A percentile compares a stretch with the other conserved stretches of the same genome.
These are phyloP conservation scores for Xenopus borealis DNA, from an alignment of 2,113 vertebrate species.

Conservation along the genomic window DNA sequence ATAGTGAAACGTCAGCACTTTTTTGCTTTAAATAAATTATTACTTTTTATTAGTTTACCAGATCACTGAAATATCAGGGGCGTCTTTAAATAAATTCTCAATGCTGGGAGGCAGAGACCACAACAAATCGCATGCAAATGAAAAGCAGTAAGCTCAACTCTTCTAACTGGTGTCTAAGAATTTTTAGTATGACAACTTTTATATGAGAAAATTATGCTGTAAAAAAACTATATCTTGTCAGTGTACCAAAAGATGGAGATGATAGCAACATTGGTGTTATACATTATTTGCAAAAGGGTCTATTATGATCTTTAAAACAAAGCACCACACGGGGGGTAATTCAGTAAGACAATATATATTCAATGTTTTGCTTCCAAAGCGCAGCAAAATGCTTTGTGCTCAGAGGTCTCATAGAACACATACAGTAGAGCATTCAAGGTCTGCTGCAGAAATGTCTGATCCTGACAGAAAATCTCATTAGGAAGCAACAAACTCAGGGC, in stretches of 20 bases:
- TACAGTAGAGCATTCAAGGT: background rate
- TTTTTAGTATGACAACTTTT: no score
- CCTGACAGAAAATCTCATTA: conserved; percentile 41
- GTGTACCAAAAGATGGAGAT: conserved; percentile 18
- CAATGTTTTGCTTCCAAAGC: conserved; percentile 1
- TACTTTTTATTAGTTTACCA: no score
- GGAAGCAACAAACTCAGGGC: conserved; percentile 20
- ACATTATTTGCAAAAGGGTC: conserved; percentile 15
- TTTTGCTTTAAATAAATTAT: no score
- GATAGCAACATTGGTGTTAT: conserved; percentile 31
- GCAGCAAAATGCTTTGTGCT: conserved; percentile 17
- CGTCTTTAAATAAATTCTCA: no score
- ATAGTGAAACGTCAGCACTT: no score
- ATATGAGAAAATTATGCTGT: conserved; percentile 13
- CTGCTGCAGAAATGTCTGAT: conserved; percentile 17
- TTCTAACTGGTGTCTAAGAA: no score
- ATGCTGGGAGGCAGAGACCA: no score
- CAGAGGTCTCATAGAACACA: conserved; percentile 28
- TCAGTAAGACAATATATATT: conserved; percentile 4
- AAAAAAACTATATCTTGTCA: conserved; percentile 15
- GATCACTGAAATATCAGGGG: no score
- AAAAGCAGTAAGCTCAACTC: no score
- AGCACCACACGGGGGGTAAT: conserved; percentile 1
- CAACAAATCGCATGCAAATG: no score
- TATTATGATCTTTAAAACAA: conserved; percentile 37